Percentiles rank a stretch among this genome's conserved stretches.
These are phyloP conservation scores for Cygnus atratus DNA, from an alignment of 2,113 vertebrate genomes.

Conservation along the genomic window DNA sequence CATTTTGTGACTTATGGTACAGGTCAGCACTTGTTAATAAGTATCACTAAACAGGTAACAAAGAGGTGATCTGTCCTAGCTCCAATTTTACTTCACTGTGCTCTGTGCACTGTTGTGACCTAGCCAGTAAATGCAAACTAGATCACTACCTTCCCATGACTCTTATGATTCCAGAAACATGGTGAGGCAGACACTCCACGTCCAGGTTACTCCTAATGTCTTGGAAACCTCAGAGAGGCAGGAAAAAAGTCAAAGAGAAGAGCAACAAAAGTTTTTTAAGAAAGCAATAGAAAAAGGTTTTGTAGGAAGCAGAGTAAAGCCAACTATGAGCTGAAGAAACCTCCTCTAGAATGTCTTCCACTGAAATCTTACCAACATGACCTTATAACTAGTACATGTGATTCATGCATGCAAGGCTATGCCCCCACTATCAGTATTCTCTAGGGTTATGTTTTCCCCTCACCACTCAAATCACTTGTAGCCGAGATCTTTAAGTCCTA, in stretches of 20 bases:
- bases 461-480: background rate
- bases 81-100: background rate
- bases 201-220: background rate
- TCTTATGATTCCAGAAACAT: background rate
- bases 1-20: background rate
- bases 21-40: background rate
- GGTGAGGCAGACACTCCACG: background rate
- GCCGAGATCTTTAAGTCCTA: background rate
- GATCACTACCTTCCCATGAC: background rate
- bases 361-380: background rate
- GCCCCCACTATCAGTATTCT: background rate
- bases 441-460: background rate
- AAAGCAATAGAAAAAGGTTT: background rate
- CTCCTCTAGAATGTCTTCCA: background rate
- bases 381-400: background rate
- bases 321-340: background rate
- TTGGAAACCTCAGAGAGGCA: background rate
- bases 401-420: background rate
- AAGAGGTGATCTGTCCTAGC: background rate
- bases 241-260: background rate
- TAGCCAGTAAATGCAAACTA: background rate
- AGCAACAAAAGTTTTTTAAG: background rate
- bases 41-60: background rate
- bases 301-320: background rate
- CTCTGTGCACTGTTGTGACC: background rate